Percentiles rank a stretch among this genome's conserved stretches.
These are phyloP conservation scores for Drosophila setosimentum DNA, from an alignment of 2,888 invertebrate genomes.

Conservation along the genomic window DNA sequence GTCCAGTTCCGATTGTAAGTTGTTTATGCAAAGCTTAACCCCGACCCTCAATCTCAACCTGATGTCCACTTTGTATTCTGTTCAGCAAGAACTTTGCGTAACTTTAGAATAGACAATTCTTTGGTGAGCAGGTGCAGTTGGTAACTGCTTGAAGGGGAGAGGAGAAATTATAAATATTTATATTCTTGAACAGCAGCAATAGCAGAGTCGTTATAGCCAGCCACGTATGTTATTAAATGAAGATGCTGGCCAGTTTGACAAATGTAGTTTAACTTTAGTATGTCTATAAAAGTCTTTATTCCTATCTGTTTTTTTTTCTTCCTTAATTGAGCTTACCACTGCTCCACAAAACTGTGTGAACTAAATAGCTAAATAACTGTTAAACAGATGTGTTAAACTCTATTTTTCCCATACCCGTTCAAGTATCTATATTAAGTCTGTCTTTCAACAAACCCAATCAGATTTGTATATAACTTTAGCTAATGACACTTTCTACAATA, in stretches of 20 bases:
- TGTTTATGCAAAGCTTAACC: conserved; percentile 57
- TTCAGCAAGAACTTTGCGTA: conserved; percentile 54
- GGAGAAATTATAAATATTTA: background rate
- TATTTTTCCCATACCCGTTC: background rate
- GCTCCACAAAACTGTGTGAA: conserved; percentile 18
- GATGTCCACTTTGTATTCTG: conserved; percentile 22
- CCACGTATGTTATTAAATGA: background rate
- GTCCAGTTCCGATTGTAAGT: conserved; percentile 56
- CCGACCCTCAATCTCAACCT: conserved; percentile 28
- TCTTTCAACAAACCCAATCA: background rate
- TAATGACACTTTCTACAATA: background rate
- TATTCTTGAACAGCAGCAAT: background rate
- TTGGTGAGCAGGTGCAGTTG: background rate
- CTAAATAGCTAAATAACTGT: background rate
- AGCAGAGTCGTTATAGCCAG: background rate
- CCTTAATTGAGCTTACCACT: conserved; percentile 18
- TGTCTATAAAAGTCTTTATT: background rate
- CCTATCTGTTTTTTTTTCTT: background rate
- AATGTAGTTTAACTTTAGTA: background rate
- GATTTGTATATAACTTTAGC: background rate
- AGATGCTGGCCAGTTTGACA: background rate
- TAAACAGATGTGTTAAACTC: background rate
- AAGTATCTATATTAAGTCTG: background rate
- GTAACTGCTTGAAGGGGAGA: background rate
- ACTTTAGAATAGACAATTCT: conserved; percentile 25